Evolutionary conservation across 2,113 vertebrate species (phyloP).

Genomic region (Dipodomys ordii): DNA sequence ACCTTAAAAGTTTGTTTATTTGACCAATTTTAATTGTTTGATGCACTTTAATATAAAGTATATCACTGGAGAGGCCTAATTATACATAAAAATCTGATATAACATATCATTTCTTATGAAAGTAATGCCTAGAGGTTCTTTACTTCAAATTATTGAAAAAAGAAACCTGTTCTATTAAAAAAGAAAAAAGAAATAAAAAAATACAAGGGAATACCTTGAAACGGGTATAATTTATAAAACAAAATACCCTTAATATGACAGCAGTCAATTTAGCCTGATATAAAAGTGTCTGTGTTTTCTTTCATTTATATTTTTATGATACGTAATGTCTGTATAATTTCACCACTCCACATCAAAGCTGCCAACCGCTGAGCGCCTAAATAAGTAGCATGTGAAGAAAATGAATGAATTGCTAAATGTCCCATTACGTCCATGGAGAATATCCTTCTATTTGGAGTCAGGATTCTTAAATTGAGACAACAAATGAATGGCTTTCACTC

Average conservation of each 20-base stretch:
- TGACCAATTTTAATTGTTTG: too few relatives aligned
- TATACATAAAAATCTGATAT: too few relatives aligned
- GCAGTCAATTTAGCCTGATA: conserved; percentile 87
- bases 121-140: too few relatives aligned
- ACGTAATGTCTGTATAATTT: conserved; percentile 92
- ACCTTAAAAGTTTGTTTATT: background rate
- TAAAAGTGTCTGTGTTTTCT: conserved; percentile 87
- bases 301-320: conserved; percentile 91
- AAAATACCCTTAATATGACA: conserved; percentile 88
- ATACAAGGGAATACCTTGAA: conserved; percentile 82
- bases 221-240: conserved; percentile 87
- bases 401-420: conserved; percentile 92
- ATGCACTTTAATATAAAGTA: too few relatives aligned
- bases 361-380: conserved; percentile 90
- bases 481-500: conserved; percentile 90
- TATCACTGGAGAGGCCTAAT: too few relatives aligned
- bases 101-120: too few relatives aligned
- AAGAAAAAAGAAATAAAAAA: conserved; percentile 7
- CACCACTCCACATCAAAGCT: conserved; percentile 88
- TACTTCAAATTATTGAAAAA: background rate
- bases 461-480: conserved; percentile 87
- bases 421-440: conserved; percentile 89
- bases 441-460: conserved; percentile 86
- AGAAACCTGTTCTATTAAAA: conserved; percentile 39
- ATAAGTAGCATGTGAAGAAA: conserved; percentile 91